Conservation (phyloP, 2,797 vertebrate species). For the Chiropotes sagulatus region DNA sequence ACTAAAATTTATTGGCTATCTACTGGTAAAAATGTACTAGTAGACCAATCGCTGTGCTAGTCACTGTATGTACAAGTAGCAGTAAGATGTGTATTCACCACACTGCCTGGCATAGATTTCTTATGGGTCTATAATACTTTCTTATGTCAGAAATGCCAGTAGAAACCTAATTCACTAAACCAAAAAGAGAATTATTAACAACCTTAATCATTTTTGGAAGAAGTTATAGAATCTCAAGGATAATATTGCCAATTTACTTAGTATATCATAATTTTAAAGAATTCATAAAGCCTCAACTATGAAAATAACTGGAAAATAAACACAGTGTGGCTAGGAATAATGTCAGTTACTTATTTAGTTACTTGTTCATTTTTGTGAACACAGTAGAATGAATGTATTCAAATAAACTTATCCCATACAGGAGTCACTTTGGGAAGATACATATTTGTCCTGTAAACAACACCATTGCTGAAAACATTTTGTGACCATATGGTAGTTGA, state of each 20-base stretch:
- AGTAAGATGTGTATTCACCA: background rate
- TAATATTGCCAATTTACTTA: background rate
- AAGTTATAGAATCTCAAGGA: background rate
- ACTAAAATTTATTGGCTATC: background rate
- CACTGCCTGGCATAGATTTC: background rate
- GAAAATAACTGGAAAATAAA: conserved; percentile 46
- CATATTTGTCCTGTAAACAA: background rate
- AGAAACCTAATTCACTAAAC: background rate
- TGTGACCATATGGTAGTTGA: background rate
- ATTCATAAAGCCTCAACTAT: background rate
- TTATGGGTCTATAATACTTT: background rate
- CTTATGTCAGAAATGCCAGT: background rate
- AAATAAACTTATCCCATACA: background rate
- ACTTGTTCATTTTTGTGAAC: background rate
- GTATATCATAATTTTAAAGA: background rate
- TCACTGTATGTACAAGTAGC: background rate
- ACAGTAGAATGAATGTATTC: conserved; percentile 22
- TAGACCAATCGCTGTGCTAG: background rate
- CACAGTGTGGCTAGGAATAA: background rate
- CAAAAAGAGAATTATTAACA: background rate
- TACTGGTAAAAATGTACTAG: background rate
- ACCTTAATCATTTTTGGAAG: background rate
- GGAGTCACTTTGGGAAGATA: background rate
- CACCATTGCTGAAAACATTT: background rate
- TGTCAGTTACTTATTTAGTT: background rate